Evolutionary conservation across 2,888 invertebrate species (phyloP), one percentile per base, ranked within the genome.

Genomic region (Machimus rusticus): DNA sequence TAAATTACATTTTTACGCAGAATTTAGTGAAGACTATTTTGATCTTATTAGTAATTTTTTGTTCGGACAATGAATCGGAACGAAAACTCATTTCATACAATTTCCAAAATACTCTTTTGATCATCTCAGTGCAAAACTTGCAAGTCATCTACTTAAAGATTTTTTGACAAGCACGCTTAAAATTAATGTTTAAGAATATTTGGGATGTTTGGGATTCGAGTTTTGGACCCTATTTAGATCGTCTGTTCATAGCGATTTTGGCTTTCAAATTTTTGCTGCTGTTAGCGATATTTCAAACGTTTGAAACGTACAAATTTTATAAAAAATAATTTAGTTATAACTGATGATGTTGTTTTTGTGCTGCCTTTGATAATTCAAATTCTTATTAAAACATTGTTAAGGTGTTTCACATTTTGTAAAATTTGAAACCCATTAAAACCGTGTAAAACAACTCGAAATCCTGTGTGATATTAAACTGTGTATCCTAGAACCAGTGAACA

Each of bases 371-470:
- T 23, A 5, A 28, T 66, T 66, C 19, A 66, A 66, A 66, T 23
- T 76, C 16, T 9, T 46, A 46, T 46, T 16, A 37, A 34, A 14
- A n/a, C n/a, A 9, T 51, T 46, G 12, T 12, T 55, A 77, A 77
- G 43, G 84, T 88, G 88, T 84, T 81, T 23, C 31, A 79, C 43
- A 34, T 87, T 74, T 74, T 74, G 77, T 88, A 46, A 46, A 57
- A 86, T 46, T 39, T 84, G 37, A 88, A 76, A 84, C 39, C 81
- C 82, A 76, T 77, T 82, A 88, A 85, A 88, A 88, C 86, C 74
- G 87, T 88, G 87, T 88, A 87, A 87, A 86, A 78, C 39, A 88
- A 88, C 77, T 76, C 86, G 85, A 87, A 87, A 87, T 74, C 51
- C 87, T 87, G 81, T 89, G 87, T 87, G 85, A 86, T 37, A 85